These are phyloP conservation scores for Turritopsis rubra DNA, from an alignment of 30 jellyfish, hydroid and myxozoan genomes.

Conservation along the genomic window DNA sequence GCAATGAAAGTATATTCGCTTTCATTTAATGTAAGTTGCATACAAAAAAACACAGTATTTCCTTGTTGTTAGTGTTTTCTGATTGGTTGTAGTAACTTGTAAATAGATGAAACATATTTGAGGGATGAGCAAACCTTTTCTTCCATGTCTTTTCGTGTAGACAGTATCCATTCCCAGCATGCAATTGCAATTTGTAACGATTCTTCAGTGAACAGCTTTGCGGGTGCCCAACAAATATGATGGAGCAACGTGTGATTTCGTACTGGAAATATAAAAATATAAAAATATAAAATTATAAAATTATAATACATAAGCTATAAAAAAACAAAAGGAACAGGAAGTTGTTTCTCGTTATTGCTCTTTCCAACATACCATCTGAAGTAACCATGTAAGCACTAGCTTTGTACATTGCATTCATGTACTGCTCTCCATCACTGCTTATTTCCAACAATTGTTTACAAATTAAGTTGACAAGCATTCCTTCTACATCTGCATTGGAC, in stretches of 20 bases:
- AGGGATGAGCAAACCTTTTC: conserved; percentile 83
- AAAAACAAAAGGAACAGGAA: background rate
- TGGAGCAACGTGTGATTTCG: conserved; percentile 45
- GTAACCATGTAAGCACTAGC: conserved; percentile 68
- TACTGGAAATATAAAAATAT: conserved; percentile 17
- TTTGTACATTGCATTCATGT: conserved; percentile 58
- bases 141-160: conserved; percentile 77
- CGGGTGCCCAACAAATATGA: conserved; percentile 76
- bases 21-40: too few species aligned
- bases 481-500: conserved; percentile 18
- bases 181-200: conserved; percentile 64
- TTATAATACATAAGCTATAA: background rate
- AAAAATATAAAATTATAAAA: background rate
- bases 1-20: too few species aligned
- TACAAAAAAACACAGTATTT: too few species aligned
- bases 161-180: conserved; percentile 98
- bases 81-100: too few species aligned
- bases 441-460: conserved; percentile 21
- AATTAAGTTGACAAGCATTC: conserved; percentile 32
- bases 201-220: conserved; percentile 45
- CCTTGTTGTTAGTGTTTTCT: too few species aligned
- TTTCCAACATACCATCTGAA: conserved; percentile 38
- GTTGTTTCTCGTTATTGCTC: background rate
- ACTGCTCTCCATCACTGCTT: conserved; percentile 34
- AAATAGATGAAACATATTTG: too few species aligned